Evolutionary conservation across 2,888 invertebrate genomes (phyloP), one percentile per base, ranked within the genome.

Genomic region (Suillia variegata): DNA sequence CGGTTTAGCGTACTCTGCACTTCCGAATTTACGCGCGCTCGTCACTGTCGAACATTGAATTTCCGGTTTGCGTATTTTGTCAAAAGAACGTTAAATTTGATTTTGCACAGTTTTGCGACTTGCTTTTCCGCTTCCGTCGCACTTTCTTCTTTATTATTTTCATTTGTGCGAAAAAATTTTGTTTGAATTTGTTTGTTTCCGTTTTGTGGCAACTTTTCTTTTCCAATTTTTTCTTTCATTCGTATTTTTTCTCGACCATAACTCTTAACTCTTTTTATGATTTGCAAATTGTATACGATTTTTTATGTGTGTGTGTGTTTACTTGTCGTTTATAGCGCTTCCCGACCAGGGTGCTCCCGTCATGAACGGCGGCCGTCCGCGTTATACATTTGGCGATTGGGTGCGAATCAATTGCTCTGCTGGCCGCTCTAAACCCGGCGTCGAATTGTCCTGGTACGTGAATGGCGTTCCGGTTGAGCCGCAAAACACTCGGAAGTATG

Each of bases 401-500:
- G 87, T 87, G 52, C 82, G 85, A 47, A 83, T 87, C 67, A 87
- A 87, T 74, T 88, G 87, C 76, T 86, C 86, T n/a, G 86, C 87
- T 5, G 86, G 86, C 2, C 83, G 85, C 56, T 87, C 87, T 48
- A 85, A 85, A 67, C 88, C 87, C 8, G 84, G 87, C 8, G 86
- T 87, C 22, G 80, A 83, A 54, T 80, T 88, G 62, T 82, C 84
- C 48, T 88, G 87, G 87, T 86, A 83, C 71, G 84, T 88, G 66
- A 88, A 88, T 75, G 85, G 85, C 13, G 85, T 86, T 64, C 83
- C 82, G 64, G 87, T 77, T 0, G 79, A 80, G 17, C 77, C 79
- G 10, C 71, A 77, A 15, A 78, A 80, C 60, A 62, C 84, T 34
- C 76, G 81, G 33, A 83, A 85, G 26, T 87, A 87, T 20, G 83